Percentiles rank a stretch among this genome's conserved stretches.
Evolutionary conservation across 2,888 invertebrate genomes (phyloP).

Genomic region (Tyria jacobaeae): DNA sequence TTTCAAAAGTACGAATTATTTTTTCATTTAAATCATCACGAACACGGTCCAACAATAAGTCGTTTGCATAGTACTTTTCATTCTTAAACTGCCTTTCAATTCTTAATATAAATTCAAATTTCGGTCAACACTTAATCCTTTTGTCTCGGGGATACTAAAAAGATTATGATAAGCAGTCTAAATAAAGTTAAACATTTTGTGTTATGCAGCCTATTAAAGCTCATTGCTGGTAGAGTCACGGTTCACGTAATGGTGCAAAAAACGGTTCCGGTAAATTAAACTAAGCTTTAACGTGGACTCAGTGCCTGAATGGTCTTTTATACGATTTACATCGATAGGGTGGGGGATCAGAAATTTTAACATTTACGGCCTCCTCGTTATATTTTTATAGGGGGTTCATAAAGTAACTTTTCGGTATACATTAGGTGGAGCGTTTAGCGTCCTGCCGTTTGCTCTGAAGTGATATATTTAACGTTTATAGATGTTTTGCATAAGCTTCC

Average conservation of each 20-base stretch:
- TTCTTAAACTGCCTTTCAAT: slow-evolving; percentile 34
- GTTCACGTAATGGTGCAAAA: slow-evolving; percentile 66
- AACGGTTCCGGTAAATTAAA: slow-evolving; percentile 71
- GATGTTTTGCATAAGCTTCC: slow-evolving; percentile 75
- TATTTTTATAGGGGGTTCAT: slow-evolving; percentile 82
- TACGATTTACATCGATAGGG: slow-evolving; percentile 71
- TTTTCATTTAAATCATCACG: slow-evolving; percentile 22
- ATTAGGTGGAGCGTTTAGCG: slow-evolving; percentile 72
- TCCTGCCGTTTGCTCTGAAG: slow-evolving; percentile 67
- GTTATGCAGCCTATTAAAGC: slow-evolving; percentile 63
- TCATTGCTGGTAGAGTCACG: slow-evolving; percentile 57
- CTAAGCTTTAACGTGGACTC: slow-evolving; percentile 61
- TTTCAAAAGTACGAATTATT: slow-evolving; percentile 40
- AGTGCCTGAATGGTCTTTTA: slow-evolving; percentile 57
- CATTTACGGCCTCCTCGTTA: slow-evolving; percentile 75
- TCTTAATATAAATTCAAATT: slow-evolving; percentile 42
- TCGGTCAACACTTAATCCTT: slow-evolving; percentile 50
- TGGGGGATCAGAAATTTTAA: slow-evolving; percentile 68
- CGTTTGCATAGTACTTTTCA: slow-evolving; percentile 33
- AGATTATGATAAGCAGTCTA: slow-evolving; percentile 58
- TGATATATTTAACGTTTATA: slow-evolving; percentile 80
- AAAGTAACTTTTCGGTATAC: slow-evolving; percentile 81
- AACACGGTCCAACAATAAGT: background rate
- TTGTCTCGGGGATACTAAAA: slow-evolving; percentile 53
- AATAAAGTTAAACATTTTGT: slow-evolving; percentile 57